Evolutionary conservation across 2,113 vertebrate genomes (phyloP).

Genomic region (Saimiri boliviensis): DNA sequence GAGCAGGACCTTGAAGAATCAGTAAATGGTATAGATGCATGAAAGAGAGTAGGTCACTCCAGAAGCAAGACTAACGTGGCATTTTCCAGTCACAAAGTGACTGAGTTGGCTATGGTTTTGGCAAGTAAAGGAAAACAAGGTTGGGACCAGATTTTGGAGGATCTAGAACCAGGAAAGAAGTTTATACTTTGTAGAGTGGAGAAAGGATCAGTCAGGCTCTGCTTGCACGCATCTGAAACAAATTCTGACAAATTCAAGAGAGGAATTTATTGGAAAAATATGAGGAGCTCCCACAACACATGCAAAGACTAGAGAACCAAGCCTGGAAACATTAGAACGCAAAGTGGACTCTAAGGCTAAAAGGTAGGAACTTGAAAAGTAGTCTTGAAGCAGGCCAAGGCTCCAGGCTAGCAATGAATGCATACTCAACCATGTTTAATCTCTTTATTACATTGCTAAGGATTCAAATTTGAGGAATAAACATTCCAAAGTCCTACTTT

Average conservation of each 20-base stretch:
- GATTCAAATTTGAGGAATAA: not conserved
- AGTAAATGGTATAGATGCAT: not conserved
- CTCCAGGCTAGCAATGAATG: not conserved
- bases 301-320: not conserved
- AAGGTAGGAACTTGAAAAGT: not conserved
- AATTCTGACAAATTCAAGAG: not conserved
- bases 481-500: not conserved
- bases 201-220: not conserved
- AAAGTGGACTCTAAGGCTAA: not conserved
- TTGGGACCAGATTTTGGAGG: not conserved
- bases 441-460: not conserved
- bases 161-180: not conserved
- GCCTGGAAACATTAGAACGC: conserved; percentile 8
- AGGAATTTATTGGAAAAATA: not conserved
- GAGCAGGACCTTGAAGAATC: not conserved
- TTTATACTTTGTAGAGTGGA: not conserved
- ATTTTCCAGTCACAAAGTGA: not conserved
- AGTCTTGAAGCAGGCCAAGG: not conserved
- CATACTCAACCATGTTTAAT: not conserved
- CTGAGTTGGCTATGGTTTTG: not conserved
- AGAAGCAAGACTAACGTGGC: not conserved
- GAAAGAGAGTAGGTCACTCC: not conserved
- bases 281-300: not conserved
- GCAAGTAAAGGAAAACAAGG: not conserved
- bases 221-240: not conserved